A percentile compares a stretch with the other conserved stretches of the same genome.
phyloP scores from a whole-genome alignment of 2,113 vertebrate species.

The Mormyrus lacerda region DNA sequence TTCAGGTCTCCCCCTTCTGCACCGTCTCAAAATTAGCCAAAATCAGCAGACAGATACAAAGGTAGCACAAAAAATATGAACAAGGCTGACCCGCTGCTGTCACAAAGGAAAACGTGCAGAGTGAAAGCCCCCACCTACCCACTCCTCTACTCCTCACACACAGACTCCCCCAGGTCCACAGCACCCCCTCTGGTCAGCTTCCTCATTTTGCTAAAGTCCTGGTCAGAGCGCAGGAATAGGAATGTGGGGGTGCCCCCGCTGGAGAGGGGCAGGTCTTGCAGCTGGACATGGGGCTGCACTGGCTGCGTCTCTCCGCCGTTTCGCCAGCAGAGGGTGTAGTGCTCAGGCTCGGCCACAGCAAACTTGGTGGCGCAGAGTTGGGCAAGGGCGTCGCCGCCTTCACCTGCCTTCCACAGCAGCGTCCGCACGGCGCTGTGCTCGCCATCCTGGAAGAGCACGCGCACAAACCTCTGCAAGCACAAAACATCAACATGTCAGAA shows the following conservation, averaged over 20 bases:
- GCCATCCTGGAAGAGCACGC: constrained; percentile 66
- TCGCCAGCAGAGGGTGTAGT: constrained; percentile 66
- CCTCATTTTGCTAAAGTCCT: constrained; percentile 69
- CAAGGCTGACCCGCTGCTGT: not conserved
- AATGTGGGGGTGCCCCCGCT: constrained; percentile 60
- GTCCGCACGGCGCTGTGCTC: constrained; percentile 58
- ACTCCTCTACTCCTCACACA: constrained; percentile 64
- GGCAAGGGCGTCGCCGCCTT: constrained; percentile 54
- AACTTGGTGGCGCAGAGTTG: constrained; percentile 63
- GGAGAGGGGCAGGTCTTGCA: constrained; percentile 57
- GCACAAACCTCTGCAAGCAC: constrained; percentile 58
- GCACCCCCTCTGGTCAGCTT: constrained; percentile 68
- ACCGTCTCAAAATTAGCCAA: not conserved
- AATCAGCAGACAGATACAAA: not conserved
- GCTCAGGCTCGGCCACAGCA: constrained; percentile 58
- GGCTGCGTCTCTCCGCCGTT: constrained; percentile 61
- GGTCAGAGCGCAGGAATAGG: constrained; percentile 66
- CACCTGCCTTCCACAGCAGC: constrained; percentile 61
- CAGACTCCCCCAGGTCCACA: constrained; percentile 68
- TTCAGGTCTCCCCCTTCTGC: not conserved
- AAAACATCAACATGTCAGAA: not conserved
- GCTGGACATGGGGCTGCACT: constrained; percentile 57
- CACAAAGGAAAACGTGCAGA: not conserved
- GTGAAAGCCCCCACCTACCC: constrained; percentile 3
- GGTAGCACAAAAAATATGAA: not conserved